phyloP scores from a whole-genome alignment of 53 echinoderm and acorn worm genomes.

The Holothuria leucospilota region DNA sequence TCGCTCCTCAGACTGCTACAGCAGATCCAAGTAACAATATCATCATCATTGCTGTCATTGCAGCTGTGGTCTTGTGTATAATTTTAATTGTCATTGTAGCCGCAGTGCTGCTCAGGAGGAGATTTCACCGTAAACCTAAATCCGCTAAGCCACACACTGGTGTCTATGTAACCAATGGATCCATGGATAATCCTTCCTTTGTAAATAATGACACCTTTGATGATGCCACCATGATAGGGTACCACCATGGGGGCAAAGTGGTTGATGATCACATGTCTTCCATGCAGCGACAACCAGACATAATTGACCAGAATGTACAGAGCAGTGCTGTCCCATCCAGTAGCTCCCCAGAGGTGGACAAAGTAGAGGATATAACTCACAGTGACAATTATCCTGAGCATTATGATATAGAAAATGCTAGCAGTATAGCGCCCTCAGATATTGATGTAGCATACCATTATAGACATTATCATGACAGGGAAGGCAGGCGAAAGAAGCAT shows the following conservation, averaged over 20 bases:
- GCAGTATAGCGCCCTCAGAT: slow-evolving; percentile 96
- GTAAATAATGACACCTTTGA: slow-evolving; percentile 78
- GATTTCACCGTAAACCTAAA: slow-evolving; percentile 55
- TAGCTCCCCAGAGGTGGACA: slow-evolving; percentile 75
- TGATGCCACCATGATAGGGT: slow-evolving; percentile 90
- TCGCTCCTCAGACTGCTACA: neutral
- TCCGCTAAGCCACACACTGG: slow-evolving; percentile 27
- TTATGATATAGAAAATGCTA: slow-evolving; percentile 96
- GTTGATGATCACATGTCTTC: slow-evolving; percentile 34
- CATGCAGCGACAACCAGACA: slow-evolving; percentile 80
- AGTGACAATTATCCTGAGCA: slow-evolving; percentile 71
- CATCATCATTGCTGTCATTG: slow-evolving; percentile 53
- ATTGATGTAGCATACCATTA: slow-evolving; percentile 96
- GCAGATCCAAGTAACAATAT: neutral
- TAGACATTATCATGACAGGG: slow-evolving; percentile 85
- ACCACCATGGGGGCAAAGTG: slow-evolving; percentile 42
- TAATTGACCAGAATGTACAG: slow-evolving; percentile 83
- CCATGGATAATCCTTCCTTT: slow-evolving; percentile 77
- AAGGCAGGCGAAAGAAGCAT: slow-evolving; percentile 76
- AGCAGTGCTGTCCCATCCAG: slow-evolving; percentile 64
- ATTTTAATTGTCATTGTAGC: slow-evolving; percentile 60
- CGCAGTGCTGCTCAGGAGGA: slow-evolving; percentile 53
- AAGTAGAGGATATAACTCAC: slow-evolving; percentile 49
- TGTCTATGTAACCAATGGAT: slow-evolving; percentile 22
- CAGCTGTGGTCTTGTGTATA: slow-evolving; percentile 66